Base-by-base conservation (phyloP, 2,888 invertebrate species). In the Drosophila greeni region DNA sequence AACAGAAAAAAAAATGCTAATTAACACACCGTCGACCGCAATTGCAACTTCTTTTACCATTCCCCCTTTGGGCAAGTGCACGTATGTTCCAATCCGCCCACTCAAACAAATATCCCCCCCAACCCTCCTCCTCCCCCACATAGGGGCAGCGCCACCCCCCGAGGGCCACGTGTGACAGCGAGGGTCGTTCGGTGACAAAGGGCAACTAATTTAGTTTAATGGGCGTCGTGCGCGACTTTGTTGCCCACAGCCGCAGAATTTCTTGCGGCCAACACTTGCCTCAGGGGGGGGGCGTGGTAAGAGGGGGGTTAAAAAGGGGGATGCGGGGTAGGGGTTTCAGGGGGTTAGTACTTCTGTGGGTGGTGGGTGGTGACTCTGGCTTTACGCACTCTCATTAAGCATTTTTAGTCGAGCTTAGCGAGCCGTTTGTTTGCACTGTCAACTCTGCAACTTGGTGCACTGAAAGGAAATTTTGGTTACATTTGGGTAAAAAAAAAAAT, bases 131-230 rank as follows among this genome's bases (percentile, higher is more conserved):
- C 14, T 11, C 8, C 18, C 29, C 2, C 23, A 1, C 18, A 11
- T 16, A 45, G 29, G 3, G 5, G 16, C 45, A 1, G 14, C 18
- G 14, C 45, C 31, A 31, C 60, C 60, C 33, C 52, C 42, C 12
- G 26, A 26, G 23, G 57, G 59, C 52, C 43, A 55, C 45, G 58
- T 66, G 54, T 66, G 73, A 52, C 69, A 57, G 66, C 64, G 39
- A 57, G 83, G 77, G 83, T 74, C 83, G 83, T 77, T 83, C 80
- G 57, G 83, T 77, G 84, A 79, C 84, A 79, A 83, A 78, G 79
- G 61, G 82, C 78, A 79, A 78, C 84, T 79, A 79, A 79, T 79
- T 79, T 83, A 78, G 84, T 84, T 83, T 81, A 83, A 83, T 75
- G 78, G 69, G 75, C 82, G 75, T 71, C 62, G 68, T 75, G 76